These are phyloP conservation scores for Luehdorfia chinensis DNA, from an alignment of 1,140 invertebrate genomes.

Conservation along the genomic window DNA sequence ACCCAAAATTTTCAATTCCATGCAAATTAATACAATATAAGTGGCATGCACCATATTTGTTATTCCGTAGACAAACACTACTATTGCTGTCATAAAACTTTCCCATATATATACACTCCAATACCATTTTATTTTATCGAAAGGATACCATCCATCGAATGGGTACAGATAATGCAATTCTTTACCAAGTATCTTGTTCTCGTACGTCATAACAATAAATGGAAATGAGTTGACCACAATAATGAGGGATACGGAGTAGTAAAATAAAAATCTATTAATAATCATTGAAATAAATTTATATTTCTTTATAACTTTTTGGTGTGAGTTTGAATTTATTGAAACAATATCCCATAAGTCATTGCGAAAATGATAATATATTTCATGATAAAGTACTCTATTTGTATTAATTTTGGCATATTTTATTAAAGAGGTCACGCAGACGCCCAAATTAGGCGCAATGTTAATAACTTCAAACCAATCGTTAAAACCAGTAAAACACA, in stretches of 20 bases:
- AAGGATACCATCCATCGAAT: slow-evolving; percentile 64
- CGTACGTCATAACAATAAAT: slow-evolving; percentile 49
- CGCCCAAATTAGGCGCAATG: slow-evolving; percentile 56
- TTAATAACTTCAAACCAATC: slow-evolving; percentile 56
- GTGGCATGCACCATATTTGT: slow-evolving; percentile 45
- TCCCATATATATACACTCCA: slow-evolving; percentile 52
- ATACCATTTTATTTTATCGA: slow-evolving; percentile 56
- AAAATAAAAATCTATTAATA: slow-evolving; percentile 42
- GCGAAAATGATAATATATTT: slow-evolving; percentile 46
- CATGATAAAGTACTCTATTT: slow-evolving; percentile 39
- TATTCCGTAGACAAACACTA: slow-evolving; percentile 42
- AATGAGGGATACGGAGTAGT: slow-evolving; percentile 38
- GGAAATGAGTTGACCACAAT: slow-evolving; percentile 50
- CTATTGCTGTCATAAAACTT: slow-evolving; percentile 50
- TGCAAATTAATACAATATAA: slow-evolving; percentile 46
- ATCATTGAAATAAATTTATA: slow-evolving; percentile 35
- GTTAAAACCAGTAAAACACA: slow-evolving; percentile 31
- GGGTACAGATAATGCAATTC: slow-evolving; percentile 46
- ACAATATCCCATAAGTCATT: slow-evolving; percentile 43
- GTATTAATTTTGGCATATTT: slow-evolving; percentile 46
- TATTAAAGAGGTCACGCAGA: slow-evolving; percentile 47
- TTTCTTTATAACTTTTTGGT: slow-evolving; percentile 35
- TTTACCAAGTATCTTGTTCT: slow-evolving; percentile 30
- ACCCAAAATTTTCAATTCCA: slow-evolving; percentile 54
- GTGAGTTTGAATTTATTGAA: slow-evolving; percentile 23